phyloP scores from a whole-genome alignment of 2,797 vertebrate genomes.

The Trachops cirrhosus region DNA sequence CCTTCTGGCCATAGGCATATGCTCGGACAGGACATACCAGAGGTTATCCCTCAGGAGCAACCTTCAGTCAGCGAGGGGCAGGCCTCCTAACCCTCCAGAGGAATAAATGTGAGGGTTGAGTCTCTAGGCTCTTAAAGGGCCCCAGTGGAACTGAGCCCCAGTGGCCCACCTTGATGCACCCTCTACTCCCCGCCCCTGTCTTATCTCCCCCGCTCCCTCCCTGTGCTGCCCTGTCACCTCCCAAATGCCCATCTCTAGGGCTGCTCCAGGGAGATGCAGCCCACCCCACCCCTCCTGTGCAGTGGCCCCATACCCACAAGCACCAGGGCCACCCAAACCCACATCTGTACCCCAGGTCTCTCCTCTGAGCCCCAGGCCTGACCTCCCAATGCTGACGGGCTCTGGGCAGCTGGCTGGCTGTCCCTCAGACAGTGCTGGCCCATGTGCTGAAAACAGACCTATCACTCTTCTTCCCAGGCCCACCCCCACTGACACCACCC shows the following conservation, averaged over 20 bases:
- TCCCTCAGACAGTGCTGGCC: background rate
- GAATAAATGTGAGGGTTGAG: background rate
- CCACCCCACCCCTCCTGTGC: background rate
- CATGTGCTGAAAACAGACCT: background rate
- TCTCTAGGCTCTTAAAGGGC: background rate
- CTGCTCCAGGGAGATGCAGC: background rate
- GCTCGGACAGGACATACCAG: accelerated
- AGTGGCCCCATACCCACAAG: no score
- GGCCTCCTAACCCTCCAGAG: background rate
- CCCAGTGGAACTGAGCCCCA: background rate
- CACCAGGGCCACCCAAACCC: background rate
- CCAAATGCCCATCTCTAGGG: background rate
- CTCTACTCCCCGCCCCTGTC: background rate
- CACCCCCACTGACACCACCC: background rate
- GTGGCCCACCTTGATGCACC: background rate
- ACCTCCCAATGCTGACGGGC: no score
- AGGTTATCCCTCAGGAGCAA: background rate
- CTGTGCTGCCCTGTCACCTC: accelerated
- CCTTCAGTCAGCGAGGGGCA: accelerated
- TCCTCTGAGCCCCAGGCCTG: no score
- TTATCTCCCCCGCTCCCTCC: background rate
- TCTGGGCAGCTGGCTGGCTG: background rate
- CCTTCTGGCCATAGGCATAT: background rate
- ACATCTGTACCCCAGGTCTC: accelerated
- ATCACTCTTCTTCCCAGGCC: no score